These are phyloP conservation scores for Popillia japonica DNA, from an alignment of 1,140 invertebrate genomes.

Conservation along the genomic window DNA sequence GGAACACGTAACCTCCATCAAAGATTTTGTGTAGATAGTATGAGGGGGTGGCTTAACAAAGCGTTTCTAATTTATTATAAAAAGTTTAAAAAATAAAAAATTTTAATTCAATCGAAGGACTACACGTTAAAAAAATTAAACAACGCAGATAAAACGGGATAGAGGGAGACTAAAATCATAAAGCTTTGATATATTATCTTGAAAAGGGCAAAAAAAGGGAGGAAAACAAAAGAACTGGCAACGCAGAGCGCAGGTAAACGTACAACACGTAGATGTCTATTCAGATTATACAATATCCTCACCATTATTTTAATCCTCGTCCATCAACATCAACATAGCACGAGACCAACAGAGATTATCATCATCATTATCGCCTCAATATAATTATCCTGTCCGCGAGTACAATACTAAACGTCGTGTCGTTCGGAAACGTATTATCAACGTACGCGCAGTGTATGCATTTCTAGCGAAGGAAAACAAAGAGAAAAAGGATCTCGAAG, in stretches of 20 bases:
- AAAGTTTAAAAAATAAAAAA: too few species aligned
- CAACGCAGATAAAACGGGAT: too few species aligned
- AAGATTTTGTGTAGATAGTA: too few species aligned
- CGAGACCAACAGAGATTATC: neutral
- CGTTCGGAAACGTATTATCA: neutral
- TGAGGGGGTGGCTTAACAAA: too few species aligned
- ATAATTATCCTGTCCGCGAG: slow-evolving; percentile 4
- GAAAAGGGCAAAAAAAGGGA: neutral
- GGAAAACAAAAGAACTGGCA: neutral
- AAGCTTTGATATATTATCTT: too few species aligned
- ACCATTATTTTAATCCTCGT: slow-evolving; percentile 5
- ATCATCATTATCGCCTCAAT: neutral
- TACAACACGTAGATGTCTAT: neutral
- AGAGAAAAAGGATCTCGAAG: neutral
- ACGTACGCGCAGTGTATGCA: neutral
- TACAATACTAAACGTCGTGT: slow-evolving; percentile 7
- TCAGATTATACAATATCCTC: neutral
- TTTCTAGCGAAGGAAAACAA: slow-evolving; percentile 2
- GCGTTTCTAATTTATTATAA: too few species aligned
- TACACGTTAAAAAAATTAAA: too few species aligned
- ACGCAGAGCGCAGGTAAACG: neutral
- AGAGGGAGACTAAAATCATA: too few species aligned
- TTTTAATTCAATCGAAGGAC: too few species aligned
- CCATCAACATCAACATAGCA: neutral
- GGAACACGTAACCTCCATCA: too few species aligned